Percentiles rank a stretch among this genome's conserved stretches.
Evolutionary conservation across 2,797 vertebrate species (phyloP).

Genomic region (Agapornis canus): DNA sequence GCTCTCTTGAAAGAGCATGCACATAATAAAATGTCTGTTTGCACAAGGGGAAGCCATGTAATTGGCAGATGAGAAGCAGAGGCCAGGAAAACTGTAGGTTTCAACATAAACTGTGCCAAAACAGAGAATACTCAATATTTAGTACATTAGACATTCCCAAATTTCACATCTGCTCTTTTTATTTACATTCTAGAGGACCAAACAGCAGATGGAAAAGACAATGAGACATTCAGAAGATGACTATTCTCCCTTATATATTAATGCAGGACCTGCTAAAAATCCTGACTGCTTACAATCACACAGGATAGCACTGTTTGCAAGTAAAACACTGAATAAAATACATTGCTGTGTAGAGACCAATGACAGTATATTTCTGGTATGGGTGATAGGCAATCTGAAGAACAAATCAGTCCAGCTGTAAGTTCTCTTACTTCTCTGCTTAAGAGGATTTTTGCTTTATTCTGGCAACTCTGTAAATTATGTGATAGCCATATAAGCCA

Average conservation of each 20-base stretch:
- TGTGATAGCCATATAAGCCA: background rate
- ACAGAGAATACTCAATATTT: constrained; percentile 34
- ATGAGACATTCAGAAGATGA: constrained; percentile 24
- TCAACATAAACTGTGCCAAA: constrained; percentile 15
- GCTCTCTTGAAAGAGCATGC: background rate
- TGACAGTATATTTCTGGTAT: background rate
- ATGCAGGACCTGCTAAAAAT: background rate
- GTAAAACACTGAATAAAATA: background rate
- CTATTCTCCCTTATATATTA: background rate
- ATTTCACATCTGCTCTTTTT: constrained; percentile 28
- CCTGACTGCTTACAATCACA: background rate
- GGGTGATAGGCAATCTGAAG: background rate
- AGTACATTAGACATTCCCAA: constrained; percentile 14
- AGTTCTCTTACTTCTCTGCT: background rate
- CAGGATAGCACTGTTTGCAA: background rate
- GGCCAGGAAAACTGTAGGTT: background rate
- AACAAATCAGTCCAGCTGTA: background rate
- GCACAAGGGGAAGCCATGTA: background rate
- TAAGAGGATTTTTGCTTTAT: background rate
- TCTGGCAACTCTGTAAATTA: background rate
- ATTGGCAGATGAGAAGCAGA: constrained; percentile 18
- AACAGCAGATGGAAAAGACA: constrained; percentile 20
- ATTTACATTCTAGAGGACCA: constrained; percentile 29
- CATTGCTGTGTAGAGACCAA: background rate
- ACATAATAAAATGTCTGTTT: background rate